phyloP scores from a whole-genome alignment of 2,113 vertebrate genomes.

The Bostrychus sinensis region DNA sequence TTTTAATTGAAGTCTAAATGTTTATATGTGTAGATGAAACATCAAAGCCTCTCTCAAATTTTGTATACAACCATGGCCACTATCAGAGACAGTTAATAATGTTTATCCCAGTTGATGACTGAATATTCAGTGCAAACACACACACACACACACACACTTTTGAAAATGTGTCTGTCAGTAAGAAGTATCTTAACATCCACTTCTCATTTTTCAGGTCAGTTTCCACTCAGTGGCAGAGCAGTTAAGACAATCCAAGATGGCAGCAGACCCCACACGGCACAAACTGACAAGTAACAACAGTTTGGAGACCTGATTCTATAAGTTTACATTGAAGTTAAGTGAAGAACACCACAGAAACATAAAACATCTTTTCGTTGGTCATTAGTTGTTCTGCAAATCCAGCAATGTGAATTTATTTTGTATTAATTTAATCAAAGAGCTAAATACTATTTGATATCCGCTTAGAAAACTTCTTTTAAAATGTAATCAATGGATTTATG shows the following conservation, averaged over 20 bases:
- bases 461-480: slow-evolving; percentile 11
- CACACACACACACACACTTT: slow-evolving; percentile 16
- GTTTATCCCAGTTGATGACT: slow-evolving; percentile 60
- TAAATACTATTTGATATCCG: slow-evolving; percentile 4
- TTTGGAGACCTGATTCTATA: background rate
- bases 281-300: slow-evolving; percentile 12
- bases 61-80: slow-evolving; percentile 52
- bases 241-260: slow-evolving; percentile 23
- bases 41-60: slow-evolving; percentile 63
- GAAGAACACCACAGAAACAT: slow-evolving; percentile 8
- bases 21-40: slow-evolving; percentile 56
- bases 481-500: background rate
- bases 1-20: slow-evolving; percentile 74
- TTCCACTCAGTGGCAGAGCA: slow-evolving; percentile 16
- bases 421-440: slow-evolving; percentile 20
- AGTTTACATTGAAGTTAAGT: background rate
- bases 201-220: slow-evolving; percentile 49
- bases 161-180: slow-evolving; percentile 49
- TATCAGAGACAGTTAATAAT: slow-evolving; percentile 63
- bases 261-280: slow-evolving; percentile 14
- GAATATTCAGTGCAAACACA: slow-evolving; percentile 63
- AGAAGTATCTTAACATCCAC: slow-evolving; percentile 49
- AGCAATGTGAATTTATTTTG: slow-evolving; percentile 18
- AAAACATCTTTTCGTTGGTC: slow-evolving; percentile 17
- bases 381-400: slow-evolving; percentile 1